Conservation (phyloP, 2,797 vertebrate species). For the Odontamblyopus lacepedii region DNA sequence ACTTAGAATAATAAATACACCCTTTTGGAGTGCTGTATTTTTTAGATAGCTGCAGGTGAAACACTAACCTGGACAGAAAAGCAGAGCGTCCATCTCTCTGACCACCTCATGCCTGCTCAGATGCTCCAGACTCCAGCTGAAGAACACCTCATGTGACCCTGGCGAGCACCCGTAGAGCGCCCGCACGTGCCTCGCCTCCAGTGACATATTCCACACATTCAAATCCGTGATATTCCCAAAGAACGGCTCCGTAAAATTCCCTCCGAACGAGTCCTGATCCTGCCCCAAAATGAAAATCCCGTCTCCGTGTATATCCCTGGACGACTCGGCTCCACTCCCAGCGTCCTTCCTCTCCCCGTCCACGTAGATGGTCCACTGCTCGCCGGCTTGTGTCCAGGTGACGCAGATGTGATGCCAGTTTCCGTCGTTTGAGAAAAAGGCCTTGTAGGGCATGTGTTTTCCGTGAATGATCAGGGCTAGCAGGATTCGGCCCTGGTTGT, state of each 20-base stretch:
- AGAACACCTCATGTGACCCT: slow-evolving; percentile 63
- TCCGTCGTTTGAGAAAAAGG: slow-evolving; percentile 77
- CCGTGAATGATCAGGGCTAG: slow-evolving; percentile 86
- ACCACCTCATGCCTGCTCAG: slow-evolving; percentile 71
- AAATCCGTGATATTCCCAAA: slow-evolving; percentile 88
- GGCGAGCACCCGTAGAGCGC: slow-evolving; percentile 71
- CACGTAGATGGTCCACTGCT: slow-evolving; percentile 82
- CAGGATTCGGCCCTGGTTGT: slow-evolving; percentile 71
- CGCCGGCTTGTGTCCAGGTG: slow-evolving; percentile 76
- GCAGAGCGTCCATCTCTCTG: slow-evolving; percentile 50
- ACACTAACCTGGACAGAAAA: slow-evolving; percentile 79
- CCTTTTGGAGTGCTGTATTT: neutral
- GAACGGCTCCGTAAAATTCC: slow-evolving; percentile 90
- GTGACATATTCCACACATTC: slow-evolving; percentile 78
- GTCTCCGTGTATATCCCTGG: slow-evolving; percentile 73
- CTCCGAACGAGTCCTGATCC: slow-evolving; percentile 90
- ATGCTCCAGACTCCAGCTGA: slow-evolving; percentile 71
- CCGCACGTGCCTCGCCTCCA: slow-evolving; percentile 72
- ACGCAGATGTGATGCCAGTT: slow-evolving; percentile 89
- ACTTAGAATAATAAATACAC: too few relatives aligned
- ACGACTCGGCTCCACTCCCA: slow-evolving; percentile 57
- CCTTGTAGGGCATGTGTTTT: slow-evolving; percentile 84
- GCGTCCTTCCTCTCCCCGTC: slow-evolving; percentile 76
- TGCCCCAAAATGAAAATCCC: slow-evolving; percentile 90
- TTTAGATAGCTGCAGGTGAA: neutral